Evolutionary conservation across 2,797 vertebrate genomes (phyloP).

Genomic region (Muraenolepis orangiensis): DNA sequence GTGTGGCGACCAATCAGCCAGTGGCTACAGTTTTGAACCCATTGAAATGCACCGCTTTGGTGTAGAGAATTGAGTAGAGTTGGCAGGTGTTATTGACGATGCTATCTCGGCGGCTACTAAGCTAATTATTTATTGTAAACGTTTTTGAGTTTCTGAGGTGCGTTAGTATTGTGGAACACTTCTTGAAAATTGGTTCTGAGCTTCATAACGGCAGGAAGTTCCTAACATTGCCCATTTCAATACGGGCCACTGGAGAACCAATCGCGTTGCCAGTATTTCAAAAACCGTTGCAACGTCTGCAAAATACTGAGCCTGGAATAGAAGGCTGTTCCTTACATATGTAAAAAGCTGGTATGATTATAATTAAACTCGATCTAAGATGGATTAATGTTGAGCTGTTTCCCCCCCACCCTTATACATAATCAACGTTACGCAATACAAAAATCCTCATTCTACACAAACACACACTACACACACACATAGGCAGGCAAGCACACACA

Average conservation of each 20-base stretch:
- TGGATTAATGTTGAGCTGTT: not conserved
- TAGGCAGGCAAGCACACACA: no score
- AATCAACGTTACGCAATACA: no score
- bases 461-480: not conserved
- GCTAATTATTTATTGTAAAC: not conserved
- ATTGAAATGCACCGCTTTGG: slow-evolving; percentile 16
- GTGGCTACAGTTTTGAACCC: slow-evolving; percentile 17
- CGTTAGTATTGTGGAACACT: not conserved
- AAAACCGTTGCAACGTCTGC: no score
- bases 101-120: no score
- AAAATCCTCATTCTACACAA: not conserved
- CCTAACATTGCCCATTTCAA: not conserved
- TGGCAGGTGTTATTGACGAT: no score
- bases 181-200: not conserved
- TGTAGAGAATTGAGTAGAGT: no score
- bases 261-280: no score
- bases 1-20: not conserved
- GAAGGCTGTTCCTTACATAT: not conserved
- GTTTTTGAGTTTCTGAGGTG: not conserved
- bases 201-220: not conserved
- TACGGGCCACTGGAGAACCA: no score
- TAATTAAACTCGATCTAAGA: not conserved
- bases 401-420: not conserved
- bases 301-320: not conserved
- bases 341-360: not conserved